Percentiles rank a stretch among this genome's conserved stretches.
phyloP scores from a whole-genome alignment of 2,888 invertebrate genomes.

The Agriopis aurantiaria region DNA sequence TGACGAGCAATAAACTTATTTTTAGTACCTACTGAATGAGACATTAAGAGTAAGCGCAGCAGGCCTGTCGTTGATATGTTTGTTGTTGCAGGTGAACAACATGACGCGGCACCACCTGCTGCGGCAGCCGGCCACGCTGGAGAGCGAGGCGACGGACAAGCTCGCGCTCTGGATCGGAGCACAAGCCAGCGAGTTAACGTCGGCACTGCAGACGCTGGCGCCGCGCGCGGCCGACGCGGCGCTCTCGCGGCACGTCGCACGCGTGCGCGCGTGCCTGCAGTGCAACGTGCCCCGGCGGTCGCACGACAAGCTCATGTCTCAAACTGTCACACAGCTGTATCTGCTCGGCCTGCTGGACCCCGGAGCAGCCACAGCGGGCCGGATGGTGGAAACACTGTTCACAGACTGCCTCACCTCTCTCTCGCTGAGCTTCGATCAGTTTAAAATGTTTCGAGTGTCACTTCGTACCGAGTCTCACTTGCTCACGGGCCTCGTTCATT shows the following conservation, averaged over 20 bases:
- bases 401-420: neutral
- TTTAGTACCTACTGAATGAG: too few relatives aligned
- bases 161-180: neutral
- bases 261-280: neutral
- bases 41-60: too few relatives aligned
- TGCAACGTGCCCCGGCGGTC: neutral
- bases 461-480: neutral
- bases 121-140: neutral
- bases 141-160: neutral
- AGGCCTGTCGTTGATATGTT: neutral
- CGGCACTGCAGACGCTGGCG: too few relatives aligned
- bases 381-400: constrained; percentile 2
- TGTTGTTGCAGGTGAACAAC: neutral
- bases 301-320: neutral
- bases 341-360: neutral
- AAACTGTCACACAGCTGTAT: neutral
- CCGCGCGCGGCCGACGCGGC: neutral
- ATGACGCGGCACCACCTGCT: neutral
- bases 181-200: neutral
- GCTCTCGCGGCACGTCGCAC: neutral
- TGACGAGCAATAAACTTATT: too few relatives aligned
- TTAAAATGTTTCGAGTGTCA: neutral
- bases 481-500: neutral
- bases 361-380: too few relatives aligned
- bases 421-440: neutral